Percentiles rank a stretch among this genome's conserved stretches.
These are phyloP conservation scores for Pocillopora verrucosa DNA, from an alignment of 64 coral and sea anemone species.

Conservation along the genomic window DNA sequence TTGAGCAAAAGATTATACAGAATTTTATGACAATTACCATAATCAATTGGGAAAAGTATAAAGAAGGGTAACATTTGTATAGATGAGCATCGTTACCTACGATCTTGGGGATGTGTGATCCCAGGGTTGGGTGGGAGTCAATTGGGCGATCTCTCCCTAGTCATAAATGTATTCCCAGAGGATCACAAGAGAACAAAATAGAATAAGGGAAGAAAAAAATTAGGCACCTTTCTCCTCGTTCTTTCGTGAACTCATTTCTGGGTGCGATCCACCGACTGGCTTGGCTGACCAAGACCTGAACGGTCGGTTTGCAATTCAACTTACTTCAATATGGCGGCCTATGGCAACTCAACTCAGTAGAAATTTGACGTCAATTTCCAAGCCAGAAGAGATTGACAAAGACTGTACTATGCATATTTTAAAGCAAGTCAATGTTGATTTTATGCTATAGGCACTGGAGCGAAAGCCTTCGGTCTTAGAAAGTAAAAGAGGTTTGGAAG, in stretches of 20 bases:
- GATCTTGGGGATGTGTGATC: too few relatives aligned
- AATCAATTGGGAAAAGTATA: too few relatives aligned
- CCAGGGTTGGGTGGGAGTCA: too few relatives aligned
- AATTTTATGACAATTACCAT: too few relatives aligned
- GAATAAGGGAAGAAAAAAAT: not conserved
- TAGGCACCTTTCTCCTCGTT: constrained; percentile 24
- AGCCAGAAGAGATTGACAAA: constrained; percentile 10
- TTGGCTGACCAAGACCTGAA: not conserved
- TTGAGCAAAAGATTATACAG: too few relatives aligned
- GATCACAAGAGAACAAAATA: not conserved
- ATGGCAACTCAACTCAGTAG: not conserved
- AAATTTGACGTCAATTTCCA: constrained; percentile 33
- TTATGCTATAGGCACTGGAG: not conserved
- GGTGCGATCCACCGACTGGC: not conserved
- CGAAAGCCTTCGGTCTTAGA: not conserved
- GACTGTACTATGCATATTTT: not conserved
- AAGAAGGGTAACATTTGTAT: too few relatives aligned
- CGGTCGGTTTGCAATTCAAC: not conserved
- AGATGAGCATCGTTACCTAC: too few relatives aligned
- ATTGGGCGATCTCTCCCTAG: not conserved
- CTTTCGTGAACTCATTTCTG: constrained; percentile 29
- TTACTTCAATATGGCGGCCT: constrained; percentile 26
- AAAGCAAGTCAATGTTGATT: not conserved
- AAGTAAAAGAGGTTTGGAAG: not conserved
- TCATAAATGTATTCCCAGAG: constrained; percentile 17